Conservation (phyloP, 1,140 invertebrate genomes). For the Drosophila triauraria region DNA sequence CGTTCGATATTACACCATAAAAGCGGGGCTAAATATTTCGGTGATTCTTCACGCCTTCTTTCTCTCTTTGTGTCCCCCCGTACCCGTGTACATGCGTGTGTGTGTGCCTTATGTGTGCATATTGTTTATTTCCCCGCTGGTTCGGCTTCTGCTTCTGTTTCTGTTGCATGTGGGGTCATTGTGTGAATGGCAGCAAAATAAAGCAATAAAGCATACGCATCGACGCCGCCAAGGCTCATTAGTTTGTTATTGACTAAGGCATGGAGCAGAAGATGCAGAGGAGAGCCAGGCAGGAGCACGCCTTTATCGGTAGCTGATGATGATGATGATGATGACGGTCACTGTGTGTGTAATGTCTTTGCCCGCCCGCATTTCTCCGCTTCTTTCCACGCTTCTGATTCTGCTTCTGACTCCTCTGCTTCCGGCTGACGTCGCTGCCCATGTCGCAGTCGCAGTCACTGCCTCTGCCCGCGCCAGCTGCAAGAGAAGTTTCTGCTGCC, state of each 20-base stretch:
- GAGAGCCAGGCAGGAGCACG: slow-evolving; percentile 36
- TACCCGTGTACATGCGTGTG: not conserved
- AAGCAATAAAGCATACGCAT: slow-evolving; percentile 72
- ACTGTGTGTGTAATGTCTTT: slow-evolving; percentile 52
- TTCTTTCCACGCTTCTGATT: not conserved
- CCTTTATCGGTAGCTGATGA: slow-evolving; percentile 77
- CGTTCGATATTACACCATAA: slow-evolving; percentile 52
- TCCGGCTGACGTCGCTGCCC: slow-evolving; percentile 47
- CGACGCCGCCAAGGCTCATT: slow-evolving; percentile 77
- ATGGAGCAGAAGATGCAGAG: slow-evolving; percentile 24
- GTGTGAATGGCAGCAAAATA: slow-evolving; percentile 77
- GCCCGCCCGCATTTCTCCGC: slow-evolving; percentile 68
- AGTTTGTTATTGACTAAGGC: slow-evolving; percentile 80
- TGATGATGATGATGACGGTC: slow-evolving; percentile 63
- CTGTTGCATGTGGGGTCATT: slow-evolving; percentile 77
- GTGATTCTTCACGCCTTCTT: slow-evolving; percentile 51
- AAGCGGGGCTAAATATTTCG: slow-evolving; percentile 35
- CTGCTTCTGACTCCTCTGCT: slow-evolving; percentile 32
- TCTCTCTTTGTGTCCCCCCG: not conserved
- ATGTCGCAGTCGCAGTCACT: slow-evolving; percentile 21
- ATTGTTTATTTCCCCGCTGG: slow-evolving; percentile 41
- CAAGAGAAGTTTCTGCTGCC: slow-evolving; percentile 57
- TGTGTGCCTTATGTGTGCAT: slow-evolving; percentile 19
- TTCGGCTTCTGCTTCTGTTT: slow-evolving; percentile 30
- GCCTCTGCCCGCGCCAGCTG: slow-evolving; percentile 22